Base-by-base conservation (phyloP, 2,113 vertebrate genomes). In the Serilophus lunatus region DNA sequence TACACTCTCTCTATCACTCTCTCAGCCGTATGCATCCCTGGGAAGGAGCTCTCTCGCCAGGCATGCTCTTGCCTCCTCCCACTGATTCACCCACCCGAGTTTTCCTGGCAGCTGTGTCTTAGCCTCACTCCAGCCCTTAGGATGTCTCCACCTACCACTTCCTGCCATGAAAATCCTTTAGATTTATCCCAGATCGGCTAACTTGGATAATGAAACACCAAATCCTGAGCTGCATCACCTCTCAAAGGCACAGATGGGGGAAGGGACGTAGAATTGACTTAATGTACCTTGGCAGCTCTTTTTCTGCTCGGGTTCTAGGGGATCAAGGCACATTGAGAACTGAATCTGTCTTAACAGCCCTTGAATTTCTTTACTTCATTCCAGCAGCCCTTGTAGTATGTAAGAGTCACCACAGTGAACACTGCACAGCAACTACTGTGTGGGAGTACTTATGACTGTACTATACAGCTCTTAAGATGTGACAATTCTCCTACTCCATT, bases 61-160 rank as follows among this genome's bases (percentile, higher is more conserved):
- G 65, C 92, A 47, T 76, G 60, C 82, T 85, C 50, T 80, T 82
- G 54, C 60, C 71, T 94, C 77, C 49, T 79, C 87, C 61, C 54
- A 82, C 42, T 65, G 66, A 57, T 65, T 81, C 71, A 82, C 66
- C 70, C 82, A 81, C 76, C 59, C 22, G 2, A 65, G 63, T 63
- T 87, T 87, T 75, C 70, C 82, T 90, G 84, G 94, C 96, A 96
- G 95, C 80, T 77, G 87, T 70, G 38, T 36, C 54, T 87, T 24
- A 81, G 85, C 64, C 68, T 83, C 66, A 60, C 91, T 93, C 64
- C 82, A 95, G 68, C 80, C 86, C 71, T 90, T 71, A 88, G 86
- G 94, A 71, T 83, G 69, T 92, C 69, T 95, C 94, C 94, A 93
- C 93, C 95, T 96, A 92, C 95, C 72, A 84, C 88, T 96, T 97